Conservation (phyloP, 2,888 invertebrate species). For the Microdon myrmicae region DNA sequence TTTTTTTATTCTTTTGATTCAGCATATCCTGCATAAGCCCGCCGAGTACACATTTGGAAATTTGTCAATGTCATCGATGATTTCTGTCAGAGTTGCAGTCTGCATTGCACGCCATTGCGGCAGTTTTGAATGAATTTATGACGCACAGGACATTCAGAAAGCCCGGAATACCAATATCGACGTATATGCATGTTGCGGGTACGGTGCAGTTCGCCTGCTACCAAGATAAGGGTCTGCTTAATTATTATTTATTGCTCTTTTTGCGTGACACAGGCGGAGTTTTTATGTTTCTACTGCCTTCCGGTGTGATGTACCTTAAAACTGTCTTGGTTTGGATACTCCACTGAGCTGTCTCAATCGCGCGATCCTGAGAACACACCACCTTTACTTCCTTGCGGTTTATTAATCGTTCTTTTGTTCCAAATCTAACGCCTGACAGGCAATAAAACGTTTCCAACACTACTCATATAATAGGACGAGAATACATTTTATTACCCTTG, state of each 20-base stretch:
- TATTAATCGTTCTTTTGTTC: constrained; percentile 12
- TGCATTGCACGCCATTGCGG: constrained; percentile 18
- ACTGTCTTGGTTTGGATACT: neutral
- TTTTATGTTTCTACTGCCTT: constrained; percentile 3
- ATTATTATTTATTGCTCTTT: constrained; percentile 49
- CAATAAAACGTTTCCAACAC: constrained; percentile 13
- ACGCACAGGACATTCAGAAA: constrained; percentile 16
- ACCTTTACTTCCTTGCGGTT: neutral
- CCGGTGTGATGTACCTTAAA: neutral
- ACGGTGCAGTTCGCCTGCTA: constrained; percentile 30
- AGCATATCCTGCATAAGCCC: constrained; percentile 24
- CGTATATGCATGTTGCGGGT: constrained; percentile 32
- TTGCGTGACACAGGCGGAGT: constrained; percentile 16
- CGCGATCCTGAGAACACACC: neutral
- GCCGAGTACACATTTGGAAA: constrained; percentile 30
- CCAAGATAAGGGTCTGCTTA: constrained; percentile 33
- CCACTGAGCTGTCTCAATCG: constrained; percentile 3
- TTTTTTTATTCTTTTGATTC: constrained; percentile 17
- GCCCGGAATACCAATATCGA: constrained; percentile 16
- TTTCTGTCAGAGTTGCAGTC: constrained; percentile 51
- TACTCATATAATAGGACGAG: constrained; percentile 4
- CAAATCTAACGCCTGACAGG: constrained; percentile 33
- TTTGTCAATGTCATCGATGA: constrained; percentile 55
- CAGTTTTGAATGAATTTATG: constrained; percentile 47
- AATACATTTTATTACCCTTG: constrained; percentile 8